Conservation (phyloP, 30 jellyfish, hydroid and myxozoan genomes). For the Catostylus mosaicus region DNA sequence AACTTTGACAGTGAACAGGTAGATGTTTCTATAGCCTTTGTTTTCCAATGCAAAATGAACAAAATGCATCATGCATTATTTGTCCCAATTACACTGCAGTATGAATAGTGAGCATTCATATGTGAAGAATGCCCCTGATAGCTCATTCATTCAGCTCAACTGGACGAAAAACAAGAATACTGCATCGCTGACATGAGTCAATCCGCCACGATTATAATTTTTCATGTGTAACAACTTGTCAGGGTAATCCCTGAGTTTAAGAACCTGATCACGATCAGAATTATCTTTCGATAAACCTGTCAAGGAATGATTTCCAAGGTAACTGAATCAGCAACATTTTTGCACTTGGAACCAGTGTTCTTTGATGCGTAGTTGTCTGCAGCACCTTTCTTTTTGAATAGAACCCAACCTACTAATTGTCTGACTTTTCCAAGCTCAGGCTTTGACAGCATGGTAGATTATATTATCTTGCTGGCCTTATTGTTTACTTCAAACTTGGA, state of each 20-base stretch:
- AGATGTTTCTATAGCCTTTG: neutral
- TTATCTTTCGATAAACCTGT: neutral
- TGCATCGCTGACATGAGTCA: too few relatives aligned
- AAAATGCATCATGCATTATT: too few relatives aligned
- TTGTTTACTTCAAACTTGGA: neutral
- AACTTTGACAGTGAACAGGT: neutral
- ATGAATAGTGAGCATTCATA: too few relatives aligned
- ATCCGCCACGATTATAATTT: too few relatives aligned
- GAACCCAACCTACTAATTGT: neutral
- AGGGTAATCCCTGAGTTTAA: neutral
- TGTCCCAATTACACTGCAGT: too few relatives aligned
- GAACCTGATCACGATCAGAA: neutral
- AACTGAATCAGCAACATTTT: neutral
- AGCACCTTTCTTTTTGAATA: neutral
- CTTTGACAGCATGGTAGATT: neutral
- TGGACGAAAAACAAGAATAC: too few relatives aligned
- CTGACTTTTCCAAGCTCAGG: constrained; percentile 5
- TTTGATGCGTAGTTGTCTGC: neutral
- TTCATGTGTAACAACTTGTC: too few relatives aligned
- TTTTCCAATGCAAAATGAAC: too few relatives aligned
- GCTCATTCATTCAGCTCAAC: too few relatives aligned
- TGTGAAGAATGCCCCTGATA: too few relatives aligned
- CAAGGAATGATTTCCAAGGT: neutral
- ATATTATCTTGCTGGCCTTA: neutral
- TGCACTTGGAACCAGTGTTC: neutral